Conservation (phyloP, 1,140 invertebrate genomes). For the Nasonia giraulti region DNA sequence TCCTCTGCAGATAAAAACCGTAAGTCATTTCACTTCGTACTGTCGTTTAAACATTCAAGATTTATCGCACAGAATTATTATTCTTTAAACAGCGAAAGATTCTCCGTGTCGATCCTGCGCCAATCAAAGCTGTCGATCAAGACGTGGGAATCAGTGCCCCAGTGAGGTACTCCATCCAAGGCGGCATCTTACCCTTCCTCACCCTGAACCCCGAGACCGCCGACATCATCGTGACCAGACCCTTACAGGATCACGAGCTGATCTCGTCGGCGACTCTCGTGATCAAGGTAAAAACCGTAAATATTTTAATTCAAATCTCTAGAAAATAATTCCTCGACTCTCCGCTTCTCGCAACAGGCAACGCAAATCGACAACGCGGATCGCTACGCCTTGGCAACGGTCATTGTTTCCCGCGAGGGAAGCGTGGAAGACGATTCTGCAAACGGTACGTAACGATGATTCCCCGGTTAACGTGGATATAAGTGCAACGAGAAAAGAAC, state of each 20-base stretch:
- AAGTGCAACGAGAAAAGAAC: not conserved
- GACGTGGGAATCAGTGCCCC: conserved; percentile 87
- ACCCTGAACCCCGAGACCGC: conserved; percentile 78
- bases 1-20: conserved; percentile 78
- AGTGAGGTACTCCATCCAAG: conserved; percentile 79
- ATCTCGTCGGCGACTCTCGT: conserved; percentile 84
- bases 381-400: conserved; percentile 88
- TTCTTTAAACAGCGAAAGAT: conserved; percentile 74
- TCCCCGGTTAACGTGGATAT: conserved; percentile 3
- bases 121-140: conserved; percentile 85
- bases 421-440: conserved; percentile 64
- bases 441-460: conserved; percentile 61
- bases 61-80: not conserved
- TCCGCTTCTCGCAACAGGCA: conserved; percentile 74
- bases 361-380: conserved; percentile 92
- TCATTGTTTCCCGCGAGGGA: conserved; percentile 79
- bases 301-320: not conserved
- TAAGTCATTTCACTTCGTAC: conserved; percentile 60
- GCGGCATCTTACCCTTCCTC: conserved; percentile 72
- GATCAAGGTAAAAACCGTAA: conserved; percentile 74
- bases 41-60: too few species aligned
- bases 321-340: not conserved
- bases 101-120: conserved; percentile 76
- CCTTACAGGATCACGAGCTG: conserved; percentile 78
- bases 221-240: conserved; percentile 77